phyloP scores from a whole-genome alignment of 2,797 vertebrate genomes.

The Typhlichthys subterraneus region DNA sequence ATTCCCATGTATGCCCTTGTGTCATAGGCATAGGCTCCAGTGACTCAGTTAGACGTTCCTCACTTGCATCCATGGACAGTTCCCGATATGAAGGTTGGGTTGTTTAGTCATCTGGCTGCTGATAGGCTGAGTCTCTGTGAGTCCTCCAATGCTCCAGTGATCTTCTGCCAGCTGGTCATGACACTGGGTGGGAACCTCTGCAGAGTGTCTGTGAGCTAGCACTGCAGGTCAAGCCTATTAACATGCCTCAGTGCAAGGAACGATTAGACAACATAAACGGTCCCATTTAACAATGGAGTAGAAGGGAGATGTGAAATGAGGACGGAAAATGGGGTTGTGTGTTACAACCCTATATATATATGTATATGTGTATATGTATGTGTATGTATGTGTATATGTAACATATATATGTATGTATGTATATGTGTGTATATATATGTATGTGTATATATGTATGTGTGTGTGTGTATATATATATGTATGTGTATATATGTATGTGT shows the following conservation, averaged over 20 bases:
- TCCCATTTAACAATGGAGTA: not conserved
- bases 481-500: no score
- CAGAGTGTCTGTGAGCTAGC: conserved; percentile 30
- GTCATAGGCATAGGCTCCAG: conserved; percentile 39
- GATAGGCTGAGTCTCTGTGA: conserved; percentile 46
- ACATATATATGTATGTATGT: no score
- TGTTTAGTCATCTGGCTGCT: conserved; percentile 44
- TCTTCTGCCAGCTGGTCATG: conserved; percentile 56
- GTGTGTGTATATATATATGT: no score
- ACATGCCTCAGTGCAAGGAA: conserved; percentile 37
- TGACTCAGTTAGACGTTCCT: conserved; percentile 62
- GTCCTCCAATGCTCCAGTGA: conserved; percentile 30
- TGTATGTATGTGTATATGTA: no score
- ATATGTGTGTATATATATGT: no score
- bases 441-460: no score
- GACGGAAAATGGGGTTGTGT: no score
- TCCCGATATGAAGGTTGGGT: conserved; percentile 38
- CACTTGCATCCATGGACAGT: conserved; percentile 31
- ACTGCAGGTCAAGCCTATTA: conserved; percentile 72
- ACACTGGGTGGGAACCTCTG: conserved; percentile 19
- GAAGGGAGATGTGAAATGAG: not conserved
- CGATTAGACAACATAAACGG: not conserved
- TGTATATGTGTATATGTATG: no score
- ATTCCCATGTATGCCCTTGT: conserved; percentile 43
- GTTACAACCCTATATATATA: no score